Base-by-base conservation (phyloP, 2,888 invertebrate genomes). In the Mantis religiosa region DNA sequence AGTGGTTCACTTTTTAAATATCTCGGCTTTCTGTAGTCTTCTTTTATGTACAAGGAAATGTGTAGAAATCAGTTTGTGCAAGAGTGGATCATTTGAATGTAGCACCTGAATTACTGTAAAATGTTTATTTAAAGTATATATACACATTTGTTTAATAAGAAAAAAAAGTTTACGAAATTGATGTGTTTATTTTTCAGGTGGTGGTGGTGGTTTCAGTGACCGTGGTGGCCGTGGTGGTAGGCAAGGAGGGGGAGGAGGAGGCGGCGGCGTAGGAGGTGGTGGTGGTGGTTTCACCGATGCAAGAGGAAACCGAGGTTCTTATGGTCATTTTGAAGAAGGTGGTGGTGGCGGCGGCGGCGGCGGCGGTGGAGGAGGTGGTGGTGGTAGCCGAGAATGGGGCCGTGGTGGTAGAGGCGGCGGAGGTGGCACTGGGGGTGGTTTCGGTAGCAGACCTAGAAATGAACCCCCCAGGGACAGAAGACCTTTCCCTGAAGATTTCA, bases 241-340 rank as follows among this genome's bases (percentile, higher is more conserved):
- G 91, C 94, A 94, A 91, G 94, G 95, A 91, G 93, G 94, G 90
- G 94, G 93, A 88, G 92, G 94, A 91, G 94, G 94, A 82, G 94
- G 94, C 91, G 94, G 94, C 91, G 94, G 95, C 91, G n/a, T n/a
- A n/a, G n/a, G n/a, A n/a, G 93, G 94, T 90, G 94, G 94, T 91
- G 94, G 94, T 91, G 94, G 93, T 87, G 94, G 92, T 92, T 84
- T 84, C 30, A 30, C 34, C 28, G 88, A 86, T 47, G 25, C 86
- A 30, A 88, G 91, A 87, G 91, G 91, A 30, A 91, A 91, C 88
- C 89, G 92, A 84, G 91, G 92, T 81, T 91, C 91, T 89, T 91
- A 91, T 84, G 91, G 91, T 83, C 91, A 91, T 25, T 91, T 91
- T 85, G 91, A 91, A 54, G 91, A 91, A 82, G 90, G 91, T 20